These are phyloP conservation scores for Manis pentadactyla DNA, from an alignment of 2,797 vertebrate species.

Conservation along the genomic window DNA sequence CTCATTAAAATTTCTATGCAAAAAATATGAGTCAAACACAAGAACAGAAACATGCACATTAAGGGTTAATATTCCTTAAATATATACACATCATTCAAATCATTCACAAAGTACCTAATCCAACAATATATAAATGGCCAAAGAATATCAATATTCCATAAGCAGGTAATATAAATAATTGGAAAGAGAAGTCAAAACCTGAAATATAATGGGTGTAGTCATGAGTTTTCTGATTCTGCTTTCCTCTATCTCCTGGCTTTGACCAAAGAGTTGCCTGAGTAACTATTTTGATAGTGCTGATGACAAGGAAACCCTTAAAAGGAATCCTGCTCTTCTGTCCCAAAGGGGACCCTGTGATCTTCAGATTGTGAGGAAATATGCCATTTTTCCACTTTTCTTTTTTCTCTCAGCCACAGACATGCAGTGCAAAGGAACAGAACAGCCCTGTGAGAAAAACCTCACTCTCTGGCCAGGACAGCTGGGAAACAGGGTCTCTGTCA, in stretches of 20 bases:
- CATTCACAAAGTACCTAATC: background rate
- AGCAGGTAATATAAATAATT: background rate
- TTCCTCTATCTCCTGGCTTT: background rate
- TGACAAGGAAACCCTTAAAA: background rate
- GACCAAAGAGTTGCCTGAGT: no score
- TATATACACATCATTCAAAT: background rate
- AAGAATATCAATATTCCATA: background rate
- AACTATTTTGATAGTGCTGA: background rate
- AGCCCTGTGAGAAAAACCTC: background rate
- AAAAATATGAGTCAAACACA: background rate
- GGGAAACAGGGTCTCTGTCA: background rate
- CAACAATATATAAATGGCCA: background rate
- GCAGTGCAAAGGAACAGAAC: background rate
- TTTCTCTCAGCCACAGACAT: background rate
- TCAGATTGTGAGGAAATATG: background rate
- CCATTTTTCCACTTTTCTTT: background rate
- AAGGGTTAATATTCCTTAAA: background rate
- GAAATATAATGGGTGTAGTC: background rate
- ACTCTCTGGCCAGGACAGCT: background rate
- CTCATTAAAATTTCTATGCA: background rate
- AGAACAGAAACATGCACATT: background rate
- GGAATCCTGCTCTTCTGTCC: background rate
- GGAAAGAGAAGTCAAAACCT: background rate
- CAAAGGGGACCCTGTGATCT: background rate
- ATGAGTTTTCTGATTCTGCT: background rate